Evolutionary conservation across 2,888 invertebrate species (phyloP).

Genomic region (Stenodera caucasica): DNA sequence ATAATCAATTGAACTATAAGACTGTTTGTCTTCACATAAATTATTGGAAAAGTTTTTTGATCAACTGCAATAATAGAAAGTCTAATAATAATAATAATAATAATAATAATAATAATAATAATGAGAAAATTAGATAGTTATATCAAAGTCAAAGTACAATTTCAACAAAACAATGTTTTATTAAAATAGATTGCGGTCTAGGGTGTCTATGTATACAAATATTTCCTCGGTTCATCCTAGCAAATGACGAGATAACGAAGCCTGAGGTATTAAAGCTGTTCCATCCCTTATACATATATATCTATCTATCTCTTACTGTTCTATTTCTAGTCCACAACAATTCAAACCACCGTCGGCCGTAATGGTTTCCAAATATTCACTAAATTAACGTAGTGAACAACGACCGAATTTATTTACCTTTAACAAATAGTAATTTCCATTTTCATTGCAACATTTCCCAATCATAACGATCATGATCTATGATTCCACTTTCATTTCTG

Average conservation of each 20-base stretch:
- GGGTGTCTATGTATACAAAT: not conserved
- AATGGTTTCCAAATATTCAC: conserved; percentile 14
- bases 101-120: too few relatives aligned
- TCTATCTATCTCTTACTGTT: not conserved
- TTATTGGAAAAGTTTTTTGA: not conserved
- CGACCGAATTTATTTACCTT: conserved; percentile 13
- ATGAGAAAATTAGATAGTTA: not conserved
- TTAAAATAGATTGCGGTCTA: not conserved
- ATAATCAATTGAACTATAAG: not conserved
- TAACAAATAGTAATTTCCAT: conserved; percentile 4
- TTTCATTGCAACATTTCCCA: conserved; percentile 4
- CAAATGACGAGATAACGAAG: conserved; percentile 7
- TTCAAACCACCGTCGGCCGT: conserved; percentile 6
- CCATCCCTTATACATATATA: too few relatives aligned
- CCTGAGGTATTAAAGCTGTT: conserved; percentile 6
- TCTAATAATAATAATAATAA: not conserved
- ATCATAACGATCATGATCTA: not conserved
- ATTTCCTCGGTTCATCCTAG: conserved; percentile 6
- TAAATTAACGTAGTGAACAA: conserved; percentile 12
- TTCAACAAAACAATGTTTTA: not conserved
- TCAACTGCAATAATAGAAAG: conserved; percentile 2
- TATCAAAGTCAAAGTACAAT: not conserved
- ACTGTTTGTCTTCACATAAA: not conserved
- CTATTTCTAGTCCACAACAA: conserved; percentile 5
- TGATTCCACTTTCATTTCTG: not conserved